phyloP scores from a whole-genome alignment of 2,113 vertebrate genomes.

The Isichthys henryi region DNA sequence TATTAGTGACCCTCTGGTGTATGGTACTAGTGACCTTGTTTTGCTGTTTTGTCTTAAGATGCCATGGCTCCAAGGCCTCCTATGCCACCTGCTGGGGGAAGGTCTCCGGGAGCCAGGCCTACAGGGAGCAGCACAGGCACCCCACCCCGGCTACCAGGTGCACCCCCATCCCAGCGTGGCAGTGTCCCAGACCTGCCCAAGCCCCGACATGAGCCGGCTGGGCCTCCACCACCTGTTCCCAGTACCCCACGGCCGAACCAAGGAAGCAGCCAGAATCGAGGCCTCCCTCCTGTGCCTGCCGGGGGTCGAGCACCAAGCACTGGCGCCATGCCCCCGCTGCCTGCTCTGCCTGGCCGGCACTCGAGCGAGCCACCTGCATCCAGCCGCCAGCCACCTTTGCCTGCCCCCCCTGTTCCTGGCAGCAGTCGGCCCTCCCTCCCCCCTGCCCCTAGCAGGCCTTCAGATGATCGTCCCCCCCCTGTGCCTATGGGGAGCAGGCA shows the following conservation, averaged over 20 bases:
- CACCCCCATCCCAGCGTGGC: conserved; percentile 48
- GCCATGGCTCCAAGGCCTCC: conserved; percentile 61
- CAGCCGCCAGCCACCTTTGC: conserved; percentile 39
- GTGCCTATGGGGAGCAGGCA: background rate
- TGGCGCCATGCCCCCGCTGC: conserved; percentile 48
- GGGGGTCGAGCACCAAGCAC: conserved; percentile 50
- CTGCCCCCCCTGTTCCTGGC: conserved; percentile 41
- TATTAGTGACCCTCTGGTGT: background rate
- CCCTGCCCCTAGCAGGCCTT: conserved; percentile 25
- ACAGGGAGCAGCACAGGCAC: conserved; percentile 43
- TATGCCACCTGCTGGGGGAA: conserved; percentile 71
- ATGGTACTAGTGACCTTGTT: background rate
- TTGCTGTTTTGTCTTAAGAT: conserved; percentile 45
- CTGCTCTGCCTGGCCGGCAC: conserved; percentile 52
- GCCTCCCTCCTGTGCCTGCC: conserved; percentile 54
- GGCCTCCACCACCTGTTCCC: conserved; percentile 67
- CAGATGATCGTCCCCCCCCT: conserved; percentile 7
- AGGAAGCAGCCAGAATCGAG: conserved; percentile 56
- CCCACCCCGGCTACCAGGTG: conserved; percentile 57
- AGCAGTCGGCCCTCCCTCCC: conserved; percentile 61
- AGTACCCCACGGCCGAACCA: conserved; percentile 72
- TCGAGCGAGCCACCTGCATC: conserved; percentile 50
- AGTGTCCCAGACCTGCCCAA: conserved; percentile 52
- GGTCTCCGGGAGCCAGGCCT: conserved; percentile 61
- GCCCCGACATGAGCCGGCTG: conserved; percentile 58